phyloP scores from a whole-genome alignment of 2,888 invertebrate species.

The Ochropacha duplaris region DNA sequence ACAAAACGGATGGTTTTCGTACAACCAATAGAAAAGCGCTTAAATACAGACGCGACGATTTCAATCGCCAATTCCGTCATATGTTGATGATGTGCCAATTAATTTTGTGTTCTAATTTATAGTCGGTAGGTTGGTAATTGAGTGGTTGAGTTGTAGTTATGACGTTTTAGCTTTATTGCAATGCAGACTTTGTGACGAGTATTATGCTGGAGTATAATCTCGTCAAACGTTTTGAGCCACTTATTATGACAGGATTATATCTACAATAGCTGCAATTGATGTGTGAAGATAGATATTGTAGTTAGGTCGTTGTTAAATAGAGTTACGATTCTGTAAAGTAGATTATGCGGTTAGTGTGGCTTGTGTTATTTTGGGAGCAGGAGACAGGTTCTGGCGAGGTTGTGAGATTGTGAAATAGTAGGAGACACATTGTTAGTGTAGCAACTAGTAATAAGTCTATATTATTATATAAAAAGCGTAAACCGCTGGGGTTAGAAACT shows the following conservation, averaged over 20 bases:
- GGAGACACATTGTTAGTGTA: too few species aligned
- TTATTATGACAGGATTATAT: constrained; percentile 53
- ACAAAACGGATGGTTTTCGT: constrained; percentile 12
- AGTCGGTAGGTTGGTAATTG: constrained; percentile 38
- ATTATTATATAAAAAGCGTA: too few species aligned
- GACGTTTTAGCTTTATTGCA: constrained; percentile 15
- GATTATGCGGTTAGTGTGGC: too few species aligned
- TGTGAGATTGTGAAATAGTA: too few species aligned
- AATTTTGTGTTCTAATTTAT: constrained; percentile 36
- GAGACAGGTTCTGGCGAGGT: too few species aligned
- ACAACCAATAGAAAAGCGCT: constrained; percentile 30
- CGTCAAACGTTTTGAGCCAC: constrained; percentile 56
- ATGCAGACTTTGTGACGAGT: constrained; percentile 51
- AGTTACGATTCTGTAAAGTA: neutral
- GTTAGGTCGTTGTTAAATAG: neutral
- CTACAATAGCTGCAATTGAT: constrained; percentile 30
- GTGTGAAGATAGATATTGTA: constrained; percentile 7
- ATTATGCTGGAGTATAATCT: constrained; percentile 53
- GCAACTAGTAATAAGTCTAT: too few species aligned
- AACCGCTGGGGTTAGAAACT: too few species aligned
- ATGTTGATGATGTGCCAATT: constrained; percentile 36
- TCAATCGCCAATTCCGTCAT: constrained; percentile 39
- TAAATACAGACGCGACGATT: constrained; percentile 50
- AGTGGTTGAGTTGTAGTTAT: constrained; percentile 22
- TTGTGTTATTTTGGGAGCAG: too few species aligned